These are phyloP conservation scores for Gryllus longicercus DNA, from an alignment of 2,888 invertebrate species.

Conservation along the genomic window DNA sequence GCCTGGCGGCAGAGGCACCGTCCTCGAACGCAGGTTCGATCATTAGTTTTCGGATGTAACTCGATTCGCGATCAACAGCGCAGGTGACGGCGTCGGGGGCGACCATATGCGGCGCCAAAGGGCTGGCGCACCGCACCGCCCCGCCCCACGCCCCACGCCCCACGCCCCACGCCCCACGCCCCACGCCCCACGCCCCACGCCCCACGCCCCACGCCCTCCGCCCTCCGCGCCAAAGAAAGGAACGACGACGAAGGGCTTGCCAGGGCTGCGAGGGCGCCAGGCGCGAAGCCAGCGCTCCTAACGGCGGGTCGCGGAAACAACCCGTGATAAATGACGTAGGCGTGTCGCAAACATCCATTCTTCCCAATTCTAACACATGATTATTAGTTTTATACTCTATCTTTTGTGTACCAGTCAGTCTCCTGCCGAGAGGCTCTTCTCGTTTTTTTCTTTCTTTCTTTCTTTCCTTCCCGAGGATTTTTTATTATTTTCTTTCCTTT, in stretches of 20 bases:
- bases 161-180: background rate
- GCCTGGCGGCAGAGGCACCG: background rate
- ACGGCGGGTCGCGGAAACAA: constrained; percentile 1
- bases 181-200: background rate
- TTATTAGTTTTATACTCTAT: background rate
- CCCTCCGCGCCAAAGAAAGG: background rate
- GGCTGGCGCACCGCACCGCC: background rate
- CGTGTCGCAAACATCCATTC: constrained; percentile 17
- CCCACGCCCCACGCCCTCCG: background rate
- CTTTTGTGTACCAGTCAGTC: background rate
- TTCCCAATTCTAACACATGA: constrained; percentile 17
- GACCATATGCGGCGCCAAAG: background rate
- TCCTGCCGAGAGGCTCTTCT: background rate
- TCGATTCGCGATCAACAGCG: constrained; percentile 9
- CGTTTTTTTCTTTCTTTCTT: background rate
- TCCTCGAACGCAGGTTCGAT: background rate
- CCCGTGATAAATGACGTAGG: background rate
- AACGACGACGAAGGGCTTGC: background rate
- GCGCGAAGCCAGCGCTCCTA: background rate
- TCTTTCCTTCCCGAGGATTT: background rate
- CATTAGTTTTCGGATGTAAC: background rate
- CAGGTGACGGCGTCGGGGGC: background rate
- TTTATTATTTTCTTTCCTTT: background rate
- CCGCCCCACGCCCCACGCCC: background rate
- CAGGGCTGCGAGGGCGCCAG: background rate